These are phyloP conservation scores for Bujurquina vittata DNA, from an alignment of 2,113 vertebrate species.

Conservation along the genomic window DNA sequence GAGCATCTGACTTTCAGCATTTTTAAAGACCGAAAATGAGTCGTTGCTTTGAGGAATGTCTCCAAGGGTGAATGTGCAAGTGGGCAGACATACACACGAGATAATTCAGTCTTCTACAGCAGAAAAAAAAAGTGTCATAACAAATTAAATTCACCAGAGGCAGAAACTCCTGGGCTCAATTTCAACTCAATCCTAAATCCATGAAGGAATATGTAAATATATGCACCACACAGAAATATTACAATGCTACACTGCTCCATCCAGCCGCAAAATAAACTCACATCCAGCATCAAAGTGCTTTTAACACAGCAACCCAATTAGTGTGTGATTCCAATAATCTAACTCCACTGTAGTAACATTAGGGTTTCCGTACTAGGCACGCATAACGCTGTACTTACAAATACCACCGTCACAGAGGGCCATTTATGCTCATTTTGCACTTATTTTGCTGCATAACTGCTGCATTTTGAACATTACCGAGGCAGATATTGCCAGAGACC, in stretches of 20 bases:
- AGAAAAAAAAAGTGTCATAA: constrained; percentile 68
- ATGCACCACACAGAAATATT: constrained; percentile 61
- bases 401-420: constrained; percentile 17
- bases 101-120: constrained; percentile 70
- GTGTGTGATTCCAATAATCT: constrained; percentile 48
- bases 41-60: constrained; percentile 62
- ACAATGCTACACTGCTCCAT: constrained; percentile 57
- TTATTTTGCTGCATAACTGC: constrained; percentile 24
- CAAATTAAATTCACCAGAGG: constrained; percentile 77
- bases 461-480: constrained; percentile 9
- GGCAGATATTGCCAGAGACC: background rate
- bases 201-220: constrained; percentile 77
- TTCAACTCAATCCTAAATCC: constrained; percentile 74
- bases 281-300: constrained; percentile 54
- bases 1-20: constrained; percentile 44
- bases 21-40: constrained; percentile 60
- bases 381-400: constrained; percentile 36
- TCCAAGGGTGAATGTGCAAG: constrained; percentile 64
- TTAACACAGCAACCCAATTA: constrained; percentile 49
- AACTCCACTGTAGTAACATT: constrained; percentile 18
- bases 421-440: constrained; percentile 20
- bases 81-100: constrained; percentile 50
- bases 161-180: constrained; percentile 74
- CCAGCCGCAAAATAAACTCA: constrained; percentile 47
- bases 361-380: constrained; percentile 17